Evolutionary conservation across 2,797 vertebrate genomes (phyloP).

Genomic region (Ptychobarbus kaznakovi): DNA sequence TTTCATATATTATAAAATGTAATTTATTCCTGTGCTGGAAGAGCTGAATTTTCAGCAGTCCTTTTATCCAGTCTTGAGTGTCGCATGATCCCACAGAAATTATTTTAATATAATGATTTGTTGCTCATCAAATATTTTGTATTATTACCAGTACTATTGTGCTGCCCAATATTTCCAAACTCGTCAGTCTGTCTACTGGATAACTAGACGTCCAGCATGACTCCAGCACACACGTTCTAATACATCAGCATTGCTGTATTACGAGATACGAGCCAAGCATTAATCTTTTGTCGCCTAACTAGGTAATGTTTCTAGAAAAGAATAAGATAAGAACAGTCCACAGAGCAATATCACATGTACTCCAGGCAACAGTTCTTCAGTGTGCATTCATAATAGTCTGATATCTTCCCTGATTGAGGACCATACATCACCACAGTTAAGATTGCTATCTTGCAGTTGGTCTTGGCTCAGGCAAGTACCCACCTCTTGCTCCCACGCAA

Average conservation of each 20-base stretch:
- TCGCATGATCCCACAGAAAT: neutral
- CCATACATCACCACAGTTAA: conserved; percentile 74
- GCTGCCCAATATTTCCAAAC: neutral
- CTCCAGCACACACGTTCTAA: neutral
- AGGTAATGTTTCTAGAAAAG: neutral
- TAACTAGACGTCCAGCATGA: neutral
- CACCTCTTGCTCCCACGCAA: conserved; percentile 73
- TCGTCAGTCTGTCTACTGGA: neutral
- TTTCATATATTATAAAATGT: too few species aligned
- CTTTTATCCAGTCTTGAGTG: neutral
- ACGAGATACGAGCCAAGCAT: neutral
- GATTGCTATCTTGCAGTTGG: conserved; percentile 75
- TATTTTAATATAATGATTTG: neutral
- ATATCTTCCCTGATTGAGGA: conserved; percentile 64
- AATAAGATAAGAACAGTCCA: conserved; percentile 11
- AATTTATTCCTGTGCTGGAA: neutral
- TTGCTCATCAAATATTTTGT: neutral
- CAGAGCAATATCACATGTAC: neutral
- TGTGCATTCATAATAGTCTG: conserved; percentile 65
- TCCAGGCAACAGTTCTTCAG: conserved; percentile 29
- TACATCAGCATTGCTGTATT: neutral
- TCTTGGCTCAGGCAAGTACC: conserved; percentile 74
- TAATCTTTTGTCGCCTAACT: neutral
- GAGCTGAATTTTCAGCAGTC: neutral
- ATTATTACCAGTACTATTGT: neutral